A percentile compares a stretch with the other conserved stretches of the same genome.
Conservation (phyloP, 2,888 invertebrate species). For the Pegoplata infirma region DNA sequence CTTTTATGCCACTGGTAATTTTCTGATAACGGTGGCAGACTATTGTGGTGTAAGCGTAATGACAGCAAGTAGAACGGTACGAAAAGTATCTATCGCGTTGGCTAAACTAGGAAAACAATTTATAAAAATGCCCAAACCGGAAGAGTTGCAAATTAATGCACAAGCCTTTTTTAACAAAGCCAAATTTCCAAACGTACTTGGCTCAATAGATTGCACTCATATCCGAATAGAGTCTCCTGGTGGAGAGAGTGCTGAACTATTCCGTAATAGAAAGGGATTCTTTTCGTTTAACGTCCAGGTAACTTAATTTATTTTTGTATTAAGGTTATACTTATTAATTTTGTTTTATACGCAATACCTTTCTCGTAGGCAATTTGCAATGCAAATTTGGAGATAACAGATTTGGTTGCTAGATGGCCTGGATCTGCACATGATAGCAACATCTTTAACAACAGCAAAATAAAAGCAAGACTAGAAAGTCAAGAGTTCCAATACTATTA, state of each 20-base stretch:
- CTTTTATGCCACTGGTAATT: constrained; percentile 10
- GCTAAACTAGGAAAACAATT: not conserved
- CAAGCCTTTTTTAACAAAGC: constrained; percentile 36
- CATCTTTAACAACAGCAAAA: not conserved
- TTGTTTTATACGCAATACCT: too few relatives aligned
- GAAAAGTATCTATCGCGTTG: not conserved
- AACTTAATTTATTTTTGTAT: too few relatives aligned
- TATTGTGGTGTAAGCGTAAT: not conserved
- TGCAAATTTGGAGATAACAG: too few relatives aligned
- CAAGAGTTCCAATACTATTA: too few relatives aligned
- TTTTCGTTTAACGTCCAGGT: constrained; percentile 37
- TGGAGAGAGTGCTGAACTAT: constrained; percentile 33
- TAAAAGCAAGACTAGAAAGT: too few relatives aligned
- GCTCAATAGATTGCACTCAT: constrained; percentile 49
- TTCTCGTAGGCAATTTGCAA: too few relatives aligned
- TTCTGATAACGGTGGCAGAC: not conserved
- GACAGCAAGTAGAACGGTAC: not conserved
- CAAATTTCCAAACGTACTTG: constrained; percentile 40
- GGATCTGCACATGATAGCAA: not conserved
- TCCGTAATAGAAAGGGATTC: constrained; percentile 39
- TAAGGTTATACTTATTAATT: too few relatives aligned
- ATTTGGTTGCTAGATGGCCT: not conserved
- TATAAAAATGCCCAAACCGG: not conserved
- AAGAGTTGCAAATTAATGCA: too few relatives aligned
- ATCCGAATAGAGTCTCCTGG: constrained; percentile 46